Conservation (phyloP, 2,888 invertebrate genomes). For the Campopleginae sp. region DNA sequence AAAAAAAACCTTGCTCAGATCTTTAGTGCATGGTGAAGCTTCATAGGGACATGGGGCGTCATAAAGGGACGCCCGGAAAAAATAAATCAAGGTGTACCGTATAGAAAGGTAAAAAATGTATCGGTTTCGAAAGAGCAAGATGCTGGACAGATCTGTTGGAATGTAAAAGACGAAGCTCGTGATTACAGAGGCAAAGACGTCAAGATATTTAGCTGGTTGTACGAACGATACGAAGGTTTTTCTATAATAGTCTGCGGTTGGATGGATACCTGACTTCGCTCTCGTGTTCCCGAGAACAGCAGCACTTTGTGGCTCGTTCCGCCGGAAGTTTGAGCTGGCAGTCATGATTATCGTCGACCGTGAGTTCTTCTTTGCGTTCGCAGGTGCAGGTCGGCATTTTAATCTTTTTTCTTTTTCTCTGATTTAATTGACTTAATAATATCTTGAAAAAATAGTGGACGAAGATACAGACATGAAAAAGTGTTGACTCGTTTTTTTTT, state of each 20-base stretch:
- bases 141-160: constrained; percentile 17
- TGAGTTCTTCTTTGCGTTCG: constrained; percentile 64
- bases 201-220: constrained; percentile 18
- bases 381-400: constrained; percentile 80
- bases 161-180: constrained; percentile 6
- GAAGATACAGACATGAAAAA: background rate
- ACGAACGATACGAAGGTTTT: constrained; percentile 17
- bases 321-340: constrained; percentile 71
- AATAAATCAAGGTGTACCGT: too few species aligned
- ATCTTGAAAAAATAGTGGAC: background rate
- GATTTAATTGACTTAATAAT: background rate
- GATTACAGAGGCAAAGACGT: constrained; percentile 11
- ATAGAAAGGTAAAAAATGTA: background rate
- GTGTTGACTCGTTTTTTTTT: background rate
- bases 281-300: constrained; percentile 51
- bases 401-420: constrained; percentile 8
- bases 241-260: constrained; percentile 20
- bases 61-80: too few species aligned
- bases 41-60: too few species aligned
- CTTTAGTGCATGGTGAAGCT: background rate
- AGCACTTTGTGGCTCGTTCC: constrained; percentile 54
- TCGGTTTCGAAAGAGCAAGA: constrained; percentile 15
- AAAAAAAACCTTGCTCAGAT: background rate
- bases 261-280: constrained; percentile 64
- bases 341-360: constrained; percentile 70